Percentiles rank a stretch among this genome's conserved stretches.
Conservation (phyloP, 2,113 vertebrate species). For the Turdus rufiventris region DNA sequence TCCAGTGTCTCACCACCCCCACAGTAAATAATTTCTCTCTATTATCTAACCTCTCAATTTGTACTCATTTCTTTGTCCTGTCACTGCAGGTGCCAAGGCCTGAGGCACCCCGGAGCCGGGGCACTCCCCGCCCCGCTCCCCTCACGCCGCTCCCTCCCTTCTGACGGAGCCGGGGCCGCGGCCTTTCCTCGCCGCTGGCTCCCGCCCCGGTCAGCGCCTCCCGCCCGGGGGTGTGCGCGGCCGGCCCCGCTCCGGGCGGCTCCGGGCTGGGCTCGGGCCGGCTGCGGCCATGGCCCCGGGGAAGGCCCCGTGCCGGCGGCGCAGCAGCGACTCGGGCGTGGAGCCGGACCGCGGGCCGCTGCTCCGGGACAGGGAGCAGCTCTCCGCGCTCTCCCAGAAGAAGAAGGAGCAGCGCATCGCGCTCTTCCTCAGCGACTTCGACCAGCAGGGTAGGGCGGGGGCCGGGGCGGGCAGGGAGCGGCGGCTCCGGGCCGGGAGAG, state of each 20-base stretch:
- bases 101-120: background rate
- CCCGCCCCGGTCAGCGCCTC: too few species aligned
- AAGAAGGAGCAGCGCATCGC: constrained; percentile 56
- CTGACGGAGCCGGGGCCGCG: rapidly evolving
- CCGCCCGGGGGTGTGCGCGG: background rate
- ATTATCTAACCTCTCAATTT: background rate
- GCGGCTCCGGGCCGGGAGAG: background rate
- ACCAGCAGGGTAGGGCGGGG: constrained; percentile 74
- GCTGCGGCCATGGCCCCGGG: background rate
- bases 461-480: background rate
- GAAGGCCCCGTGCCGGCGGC: background rate
- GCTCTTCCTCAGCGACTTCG: constrained; percentile 80
- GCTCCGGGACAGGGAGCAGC: background rate
- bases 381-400: background rate
- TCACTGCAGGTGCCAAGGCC: background rate
- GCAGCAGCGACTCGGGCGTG: constrained; percentile 24
- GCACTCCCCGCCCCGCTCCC: rapidly evolving
- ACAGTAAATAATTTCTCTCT: background rate
- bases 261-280: background rate
- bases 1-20: background rate
- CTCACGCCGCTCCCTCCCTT: background rate
- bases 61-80: background rate
- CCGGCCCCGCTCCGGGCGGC: background rate
- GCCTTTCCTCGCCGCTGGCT: rapidly evolving
- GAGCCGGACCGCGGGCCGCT: background rate